Conservation (phyloP, 1,140 invertebrate species). For the Liolophura sinensis region DNA sequence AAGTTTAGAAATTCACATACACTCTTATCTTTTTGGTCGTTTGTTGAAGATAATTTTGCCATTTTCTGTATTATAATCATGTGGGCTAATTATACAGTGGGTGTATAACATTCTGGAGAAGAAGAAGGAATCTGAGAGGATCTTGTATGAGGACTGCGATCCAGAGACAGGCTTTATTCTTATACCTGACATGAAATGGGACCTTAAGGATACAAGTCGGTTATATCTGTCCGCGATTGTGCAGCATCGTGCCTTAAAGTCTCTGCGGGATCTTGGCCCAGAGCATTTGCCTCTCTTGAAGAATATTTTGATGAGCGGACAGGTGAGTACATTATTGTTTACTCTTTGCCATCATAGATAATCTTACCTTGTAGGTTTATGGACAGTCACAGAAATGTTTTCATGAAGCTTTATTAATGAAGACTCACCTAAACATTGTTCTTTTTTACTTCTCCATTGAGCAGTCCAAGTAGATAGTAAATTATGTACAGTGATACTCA, state of each 20-base stretch:
- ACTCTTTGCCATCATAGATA: too few relatives aligned
- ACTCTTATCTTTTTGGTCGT: too few relatives aligned
- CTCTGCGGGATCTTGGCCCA: constrained; percentile 78
- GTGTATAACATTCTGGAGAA: constrained; percentile 94
- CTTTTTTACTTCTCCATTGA: too few relatives aligned
- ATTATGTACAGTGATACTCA: neutral
- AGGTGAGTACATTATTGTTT: constrained; percentile 60
- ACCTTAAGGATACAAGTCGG: constrained; percentile 74
- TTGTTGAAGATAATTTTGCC: too few relatives aligned
- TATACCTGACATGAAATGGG: constrained; percentile 93
- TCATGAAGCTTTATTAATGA: too few relatives aligned
- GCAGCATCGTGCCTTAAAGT: constrained; percentile 74
- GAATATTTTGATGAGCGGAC: constrained; percentile 76
- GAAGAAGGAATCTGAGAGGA: constrained; percentile 82
- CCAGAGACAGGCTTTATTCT: constrained; percentile 80
- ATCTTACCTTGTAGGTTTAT: too few relatives aligned
- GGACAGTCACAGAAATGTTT: too few relatives aligned
- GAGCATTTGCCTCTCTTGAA: constrained; percentile 80
- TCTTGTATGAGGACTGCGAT: constrained; percentile 83
- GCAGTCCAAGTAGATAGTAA: constrained; percentile 1
- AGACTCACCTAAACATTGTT: too few relatives aligned
- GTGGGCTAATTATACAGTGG: constrained; percentile 73
- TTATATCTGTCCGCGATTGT: constrained; percentile 85
- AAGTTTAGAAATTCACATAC: too few relatives aligned
- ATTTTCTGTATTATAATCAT: constrained; percentile 2